phyloP scores from a whole-genome alignment of 2,888 invertebrate genomes.

The Noctua fimbriata region DNA sequence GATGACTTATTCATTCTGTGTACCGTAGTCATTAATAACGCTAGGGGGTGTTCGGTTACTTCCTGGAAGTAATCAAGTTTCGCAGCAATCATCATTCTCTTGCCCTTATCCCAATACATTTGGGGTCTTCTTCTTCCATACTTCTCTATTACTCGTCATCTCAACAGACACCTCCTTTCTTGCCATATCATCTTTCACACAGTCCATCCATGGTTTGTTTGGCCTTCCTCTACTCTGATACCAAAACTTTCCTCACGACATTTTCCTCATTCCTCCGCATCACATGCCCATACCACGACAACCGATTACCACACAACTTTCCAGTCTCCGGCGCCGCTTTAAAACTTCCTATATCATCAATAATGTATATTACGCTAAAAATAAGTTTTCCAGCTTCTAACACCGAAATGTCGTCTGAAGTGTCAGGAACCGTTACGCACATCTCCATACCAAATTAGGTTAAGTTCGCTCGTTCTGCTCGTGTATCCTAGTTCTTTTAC shows the following conservation, averaged over 20 bases:
- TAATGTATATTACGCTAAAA: conserved; percentile 23
- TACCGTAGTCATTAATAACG: not conserved
- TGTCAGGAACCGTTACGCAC: conserved; percentile 45
- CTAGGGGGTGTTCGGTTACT: not conserved
- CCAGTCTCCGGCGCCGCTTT: too few species aligned
- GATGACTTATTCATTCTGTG: conserved; percentile 27
- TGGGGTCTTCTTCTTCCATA: too few species aligned
- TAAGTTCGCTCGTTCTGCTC: conserved; percentile 36
- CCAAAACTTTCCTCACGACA: too few species aligned
- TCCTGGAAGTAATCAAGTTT: not conserved
- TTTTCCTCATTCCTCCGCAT: too few species aligned
- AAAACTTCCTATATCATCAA: conserved; percentile 1
- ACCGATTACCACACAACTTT: too few species aligned
- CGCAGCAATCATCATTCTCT: not conserved
- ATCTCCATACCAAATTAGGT: conserved; percentile 64
- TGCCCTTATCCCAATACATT: not conserved
- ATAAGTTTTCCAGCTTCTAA: conserved; percentile 11
- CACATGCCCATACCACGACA: too few species aligned
- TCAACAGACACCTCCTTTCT: too few species aligned
- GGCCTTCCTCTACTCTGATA: too few species aligned
- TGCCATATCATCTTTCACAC: too few species aligned
- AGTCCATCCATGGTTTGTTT: too few species aligned
- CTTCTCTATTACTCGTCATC: too few species aligned
- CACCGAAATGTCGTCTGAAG: conserved; percentile 21
- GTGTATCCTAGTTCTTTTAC: conserved; percentile 37